Evolutionary conservation across 2,113 vertebrate species (phyloP).

Genomic region (Albula glossodonta): DNA sequence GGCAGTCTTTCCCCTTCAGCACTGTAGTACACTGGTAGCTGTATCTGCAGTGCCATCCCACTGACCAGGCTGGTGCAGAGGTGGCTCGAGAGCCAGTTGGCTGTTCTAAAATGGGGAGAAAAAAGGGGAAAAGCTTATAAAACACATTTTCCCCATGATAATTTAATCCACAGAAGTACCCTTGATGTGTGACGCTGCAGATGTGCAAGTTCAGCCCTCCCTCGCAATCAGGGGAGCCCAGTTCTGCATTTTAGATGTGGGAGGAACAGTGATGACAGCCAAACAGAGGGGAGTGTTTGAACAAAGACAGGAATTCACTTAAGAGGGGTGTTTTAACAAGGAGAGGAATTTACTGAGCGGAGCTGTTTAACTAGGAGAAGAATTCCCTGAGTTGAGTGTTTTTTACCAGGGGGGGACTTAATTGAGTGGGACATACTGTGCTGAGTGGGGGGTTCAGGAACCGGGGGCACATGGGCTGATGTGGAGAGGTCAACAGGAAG

Average conservation of each 20-base stretch:
- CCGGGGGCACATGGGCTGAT: background rate
- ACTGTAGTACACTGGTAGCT: no score
- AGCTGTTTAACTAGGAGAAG: background rate
- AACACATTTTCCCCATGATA: no score
- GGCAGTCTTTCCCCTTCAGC: no score
- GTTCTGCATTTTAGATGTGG: background rate
- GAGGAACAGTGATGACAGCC: background rate
- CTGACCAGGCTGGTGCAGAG: no score
- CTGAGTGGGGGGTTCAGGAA: background rate
- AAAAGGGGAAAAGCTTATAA: no score
- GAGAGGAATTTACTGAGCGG: background rate
- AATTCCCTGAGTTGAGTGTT: background rate
- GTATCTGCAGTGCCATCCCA: no score
- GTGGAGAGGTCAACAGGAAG: background rate
- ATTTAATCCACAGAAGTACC: background rate
- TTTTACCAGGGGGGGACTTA: background rate
- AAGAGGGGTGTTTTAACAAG: slow-evolving; percentile 9
- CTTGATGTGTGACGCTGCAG: background rate
- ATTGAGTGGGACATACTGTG: background rate
- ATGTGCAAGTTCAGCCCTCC: no score
- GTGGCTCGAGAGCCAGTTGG: no score
- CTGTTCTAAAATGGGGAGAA: no score
- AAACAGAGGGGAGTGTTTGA: background rate
- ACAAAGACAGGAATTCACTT: background rate
- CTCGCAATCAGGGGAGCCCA: background rate